These are phyloP conservation scores for Rhabdophis nuchalis DNA, from an alignment of 2,797 vertebrate species.

Conservation along the genomic window DNA sequence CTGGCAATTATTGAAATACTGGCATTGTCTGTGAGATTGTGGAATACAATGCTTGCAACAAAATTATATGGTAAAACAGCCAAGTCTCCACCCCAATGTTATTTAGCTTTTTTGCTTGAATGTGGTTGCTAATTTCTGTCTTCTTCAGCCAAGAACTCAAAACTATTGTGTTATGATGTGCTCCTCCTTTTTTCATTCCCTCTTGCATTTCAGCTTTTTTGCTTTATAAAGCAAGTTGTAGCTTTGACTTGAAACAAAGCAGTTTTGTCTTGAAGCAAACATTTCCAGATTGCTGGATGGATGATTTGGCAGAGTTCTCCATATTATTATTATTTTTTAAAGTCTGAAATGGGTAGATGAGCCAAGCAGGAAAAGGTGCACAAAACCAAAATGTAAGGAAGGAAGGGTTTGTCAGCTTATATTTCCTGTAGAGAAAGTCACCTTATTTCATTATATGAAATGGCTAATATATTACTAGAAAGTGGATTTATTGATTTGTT, in stretches of 20 bases:
- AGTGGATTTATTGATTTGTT: slow-evolving; percentile 57
- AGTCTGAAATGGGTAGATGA: slow-evolving; percentile 31
- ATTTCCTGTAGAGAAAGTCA: slow-evolving; percentile 18
- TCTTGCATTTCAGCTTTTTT: neutral
- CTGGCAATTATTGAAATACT: neutral
- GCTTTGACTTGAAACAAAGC: neutral
- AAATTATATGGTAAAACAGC: neutral
- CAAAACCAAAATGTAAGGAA: slow-evolving; percentile 57
- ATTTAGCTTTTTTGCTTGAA: neutral
- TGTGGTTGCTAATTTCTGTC: neutral
- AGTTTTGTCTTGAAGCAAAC: neutral
- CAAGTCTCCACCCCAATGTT: neutral
- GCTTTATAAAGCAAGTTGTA: neutral
- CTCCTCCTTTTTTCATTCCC: neutral
- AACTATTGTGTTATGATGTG: neutral
- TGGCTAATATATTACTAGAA: slow-evolving; percentile 68
- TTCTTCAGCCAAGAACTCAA: neutral
- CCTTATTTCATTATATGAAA: slow-evolving; percentile 72
- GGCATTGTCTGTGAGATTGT: neutral
- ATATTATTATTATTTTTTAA: slow-evolving; percentile 7
- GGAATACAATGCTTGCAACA: neutral
- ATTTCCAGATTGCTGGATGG: neutral
- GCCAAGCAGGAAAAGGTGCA: slow-evolving; percentile 16
- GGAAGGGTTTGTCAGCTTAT: slow-evolving; percentile 42
- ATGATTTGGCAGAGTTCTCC: neutral